Percentiles rank a stretch among this genome's conserved stretches.
Conservation (phyloP, 1,140 invertebrate species). For the Drosophila hydei region DNA sequence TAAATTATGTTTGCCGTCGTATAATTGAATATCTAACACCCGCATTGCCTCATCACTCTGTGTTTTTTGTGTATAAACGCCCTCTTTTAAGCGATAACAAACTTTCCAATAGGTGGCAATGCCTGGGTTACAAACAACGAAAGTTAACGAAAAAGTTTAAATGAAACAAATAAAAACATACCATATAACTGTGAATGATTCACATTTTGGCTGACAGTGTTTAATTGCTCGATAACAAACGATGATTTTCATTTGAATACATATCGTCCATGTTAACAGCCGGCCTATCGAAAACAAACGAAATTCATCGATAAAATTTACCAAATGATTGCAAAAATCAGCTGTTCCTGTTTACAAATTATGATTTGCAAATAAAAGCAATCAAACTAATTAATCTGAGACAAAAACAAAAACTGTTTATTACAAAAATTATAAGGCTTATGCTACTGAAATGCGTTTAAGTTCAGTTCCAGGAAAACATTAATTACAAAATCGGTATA, state of each 20-base stretch:
- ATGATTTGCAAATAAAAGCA: conserved; percentile 2
- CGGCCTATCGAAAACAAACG: background rate
- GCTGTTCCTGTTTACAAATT: background rate
- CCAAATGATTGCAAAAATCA: background rate
- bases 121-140: background rate
- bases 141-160: too few species aligned
- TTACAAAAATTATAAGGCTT: conserved; percentile 7
- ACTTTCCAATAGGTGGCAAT: background rate
- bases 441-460: conserved; percentile 15
- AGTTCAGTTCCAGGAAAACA: conserved; percentile 22
- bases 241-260: background rate
- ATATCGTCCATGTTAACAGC: too few species aligned
- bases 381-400: background rate
- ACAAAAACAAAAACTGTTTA: background rate
- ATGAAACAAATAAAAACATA: too few species aligned
- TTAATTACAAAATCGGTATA: conserved; percentile 37
- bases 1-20: too few species aligned
- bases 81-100: conserved; percentile 7
- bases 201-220: too few species aligned
- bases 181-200: too few species aligned
- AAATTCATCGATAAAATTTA: background rate
- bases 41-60: too few species aligned
- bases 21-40: background rate
- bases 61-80: background rate
- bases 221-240: too few species aligned